These are phyloP conservation scores for Buceros bicornis DNA, from an alignment of 2,797 vertebrate species.

Conservation along the genomic window DNA sequence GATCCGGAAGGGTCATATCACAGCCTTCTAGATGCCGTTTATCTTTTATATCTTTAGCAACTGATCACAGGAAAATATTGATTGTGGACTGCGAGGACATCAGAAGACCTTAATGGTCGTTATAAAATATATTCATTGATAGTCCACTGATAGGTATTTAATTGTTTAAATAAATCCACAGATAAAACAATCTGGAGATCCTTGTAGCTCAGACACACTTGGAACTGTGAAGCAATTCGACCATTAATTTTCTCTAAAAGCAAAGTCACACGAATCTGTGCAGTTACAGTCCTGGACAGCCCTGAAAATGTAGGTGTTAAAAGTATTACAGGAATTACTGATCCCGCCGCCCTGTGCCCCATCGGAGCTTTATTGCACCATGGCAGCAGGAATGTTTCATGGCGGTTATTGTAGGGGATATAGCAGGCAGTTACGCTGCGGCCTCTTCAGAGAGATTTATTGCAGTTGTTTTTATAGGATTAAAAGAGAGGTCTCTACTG, in stretches of 20 bases:
- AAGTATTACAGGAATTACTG: background rate
- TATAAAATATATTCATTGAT: background rate
- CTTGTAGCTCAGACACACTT: background rate
- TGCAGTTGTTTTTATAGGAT: background rate
- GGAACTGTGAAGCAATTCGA: background rate
- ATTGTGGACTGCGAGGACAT: background rate
- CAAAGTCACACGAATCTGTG: background rate
- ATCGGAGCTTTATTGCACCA: background rate
- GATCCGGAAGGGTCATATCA: background rate
- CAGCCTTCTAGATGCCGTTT: background rate
- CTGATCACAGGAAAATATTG: background rate
- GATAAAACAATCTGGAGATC: background rate
- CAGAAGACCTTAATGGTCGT: background rate
- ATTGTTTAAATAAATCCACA: slow-evolving; percentile 14
- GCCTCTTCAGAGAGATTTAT: background rate
- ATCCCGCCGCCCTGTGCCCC: fast-evolving
- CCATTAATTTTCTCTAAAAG: background rate
- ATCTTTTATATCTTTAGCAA: background rate
- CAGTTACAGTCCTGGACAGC: background rate
- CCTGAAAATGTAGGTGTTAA: background rate
- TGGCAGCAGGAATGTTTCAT: slow-evolving; percentile 21
- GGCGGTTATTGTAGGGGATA: background rate
- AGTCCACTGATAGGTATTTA: background rate
- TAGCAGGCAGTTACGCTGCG: background rate
- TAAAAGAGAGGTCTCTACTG: background rate